Base-by-base conservation (phyloP, 1,140 invertebrate genomes). In the Drosophila carrolli region DNA sequence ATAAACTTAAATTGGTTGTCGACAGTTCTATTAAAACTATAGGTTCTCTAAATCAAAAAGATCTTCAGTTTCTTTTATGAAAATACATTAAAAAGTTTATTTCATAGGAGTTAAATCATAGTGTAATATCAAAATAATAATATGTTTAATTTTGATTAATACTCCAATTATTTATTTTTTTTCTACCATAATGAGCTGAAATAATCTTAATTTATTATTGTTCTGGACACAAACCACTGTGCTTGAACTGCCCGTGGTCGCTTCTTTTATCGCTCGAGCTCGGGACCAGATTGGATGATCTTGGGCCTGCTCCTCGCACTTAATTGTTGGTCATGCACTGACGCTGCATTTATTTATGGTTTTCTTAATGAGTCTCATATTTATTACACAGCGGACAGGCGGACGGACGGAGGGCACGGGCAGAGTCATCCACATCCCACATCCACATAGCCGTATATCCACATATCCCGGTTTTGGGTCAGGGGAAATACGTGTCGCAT, bases 341-440 rank as follows among this genome's bases (percentile, higher is more conserved):
- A 89, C 84, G 68, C 59, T 89, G 84, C 84, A 84, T 90, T 89
- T 89, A 90, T 89, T 89, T 89, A 89, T 89, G 84, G 80, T 89
- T 81, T 81, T 89, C 84, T 90, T 89, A 89, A 89, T 89, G 84
- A 89, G 84, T 89, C 80, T 90, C 84, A 89, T 89, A 89, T 89
- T 89, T 89, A 89, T 89, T 89, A 81, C 85, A 88, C 73, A 78
- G 53, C 19, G 32, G 43, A 43, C 73, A 14, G 38, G 1, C 16
- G 59, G 72, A 72, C 80, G 61, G 77, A 60, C 81, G 50, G 63
- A 47, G 65, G 73, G 78, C 76, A 77, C 72, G 80, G 74, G 48
- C 54, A 60, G 16, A 54, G 61, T 41, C 56, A 74, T 79, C 74
- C 74, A 46, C 9, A 32, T 50, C 47, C 51, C 62, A 48, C 44